Base-by-base conservation (phyloP, 1,140 invertebrate species). In the Trigoniulus corallinus region DNA sequence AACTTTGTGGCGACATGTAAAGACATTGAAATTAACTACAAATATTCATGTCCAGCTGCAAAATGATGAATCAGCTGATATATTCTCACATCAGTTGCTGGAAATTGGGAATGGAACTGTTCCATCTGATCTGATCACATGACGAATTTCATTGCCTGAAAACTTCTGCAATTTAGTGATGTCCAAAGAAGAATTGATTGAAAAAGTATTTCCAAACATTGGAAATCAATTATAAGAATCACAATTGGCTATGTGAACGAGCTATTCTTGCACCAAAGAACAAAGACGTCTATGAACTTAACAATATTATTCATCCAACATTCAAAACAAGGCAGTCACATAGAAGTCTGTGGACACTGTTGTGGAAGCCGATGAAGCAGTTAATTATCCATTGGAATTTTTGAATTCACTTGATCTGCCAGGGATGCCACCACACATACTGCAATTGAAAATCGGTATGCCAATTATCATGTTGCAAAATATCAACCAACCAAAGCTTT, bases 401-500 rank as follows among this genome's bases (percentile, higher is more conserved):
- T 46, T 63, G 13, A 64, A 63, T 57, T 58, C 54, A 48, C 48
- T 61, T 2, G 50, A 64, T 25, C 23, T 51, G 34, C 25, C 60
- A 43, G 59, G 59, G 10, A 37, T 62, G 23, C n/a, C n/a, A n/a
- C n/a, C n/a, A n/a, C n/a, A n/a, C n/a, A n/a, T n/a, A n/a, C n/a
- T n/a, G n/a, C n/a, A 41, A 18, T 46, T 64, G 13, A 63, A 63
- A 53, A 48, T 55, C 27, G 56, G 57, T 10, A 21, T 57, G 10
- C 59, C 59, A 29, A 63, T 72, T 20, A 68, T 73, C 41, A 54
- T 73, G 49, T 53, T 70, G 13, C 54, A 66, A 57, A 70, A 72
- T 54, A 65, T 51, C 57, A 71, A 67, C 56, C 49, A 13, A 51
- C 49, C 49, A 51, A 23, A 20, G 44, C 49, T 51, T 23, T 51